Evolutionary conservation across 2,113 vertebrate genomes (phyloP).

Genomic region (Pomatostomus ruficeps): DNA sequence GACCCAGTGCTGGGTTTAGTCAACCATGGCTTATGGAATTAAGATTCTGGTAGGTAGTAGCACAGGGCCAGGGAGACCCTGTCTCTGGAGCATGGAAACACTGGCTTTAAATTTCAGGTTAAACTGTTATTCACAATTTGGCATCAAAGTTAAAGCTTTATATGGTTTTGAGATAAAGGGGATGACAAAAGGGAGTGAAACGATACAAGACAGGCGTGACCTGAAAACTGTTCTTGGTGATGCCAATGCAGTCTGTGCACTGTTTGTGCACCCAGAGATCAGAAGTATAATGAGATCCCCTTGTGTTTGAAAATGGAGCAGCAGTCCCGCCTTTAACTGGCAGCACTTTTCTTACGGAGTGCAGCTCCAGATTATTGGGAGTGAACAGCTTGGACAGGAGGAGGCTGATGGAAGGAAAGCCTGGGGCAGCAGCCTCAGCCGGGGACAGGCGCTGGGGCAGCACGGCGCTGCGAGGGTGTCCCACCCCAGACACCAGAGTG

Average conservation of each 20-base stretch:
- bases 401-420: fast-evolving
- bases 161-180: slow-evolving; percentile 17
- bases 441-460: neutral
- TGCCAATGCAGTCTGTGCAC: no score
- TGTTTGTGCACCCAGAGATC: neutral
- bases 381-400: neutral
- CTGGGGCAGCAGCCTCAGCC: fast-evolving
- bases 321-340: neutral
- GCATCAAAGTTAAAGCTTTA: slow-evolving; percentile 59
- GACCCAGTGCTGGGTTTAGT: slow-evolving; percentile 67
- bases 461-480: neutral
- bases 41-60: slow-evolving; percentile 70
- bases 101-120: slow-evolving; percentile 70
- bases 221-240: slow-evolving; percentile 29
- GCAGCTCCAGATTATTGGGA: neutral
- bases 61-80: slow-evolving; percentile 56
- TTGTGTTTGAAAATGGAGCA: neutral
- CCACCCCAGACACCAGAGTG: fast-evolving
- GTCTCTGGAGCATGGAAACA: slow-evolving; percentile 38
- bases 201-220: slow-evolving; percentile 6
- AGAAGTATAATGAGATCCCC: neutral
- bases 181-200: slow-evolving; percentile 19
- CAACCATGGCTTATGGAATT: slow-evolving; percentile 70
- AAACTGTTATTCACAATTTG: slow-evolving; percentile 64
- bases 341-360: neutral